Conservation (phyloP, 2,797 vertebrate species). For the Chaetophractus vellerosus region DNA sequence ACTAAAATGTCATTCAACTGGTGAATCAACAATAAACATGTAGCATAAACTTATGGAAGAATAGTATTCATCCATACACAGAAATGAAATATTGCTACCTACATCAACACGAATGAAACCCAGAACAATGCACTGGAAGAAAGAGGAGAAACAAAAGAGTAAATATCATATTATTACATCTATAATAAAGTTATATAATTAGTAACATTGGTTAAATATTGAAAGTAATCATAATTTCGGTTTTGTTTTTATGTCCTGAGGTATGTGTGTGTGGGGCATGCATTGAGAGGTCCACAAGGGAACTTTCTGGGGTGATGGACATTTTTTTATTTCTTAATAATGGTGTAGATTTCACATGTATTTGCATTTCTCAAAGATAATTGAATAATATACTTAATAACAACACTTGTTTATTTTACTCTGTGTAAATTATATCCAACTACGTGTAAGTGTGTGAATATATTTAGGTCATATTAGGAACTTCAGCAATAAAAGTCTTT, state of each 20-base stretch:
- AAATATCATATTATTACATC: not conserved
- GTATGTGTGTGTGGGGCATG: not conserved
- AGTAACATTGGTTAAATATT: not conserved
- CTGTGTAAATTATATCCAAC: not conserved
- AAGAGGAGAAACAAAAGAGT: not conserved
- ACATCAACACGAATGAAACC: not conserved
- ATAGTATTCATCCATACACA: not conserved
- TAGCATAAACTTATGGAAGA: not conserved
- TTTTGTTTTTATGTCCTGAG: not conserved
- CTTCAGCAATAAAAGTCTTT: not conserved
- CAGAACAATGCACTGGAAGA: not conserved
- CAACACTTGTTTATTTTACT: conserved; percentile 14
- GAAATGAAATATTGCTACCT: not conserved
- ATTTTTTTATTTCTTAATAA: not conserved
- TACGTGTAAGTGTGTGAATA: not conserved
- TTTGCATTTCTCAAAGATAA: not conserved
- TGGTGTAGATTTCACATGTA: not conserved
- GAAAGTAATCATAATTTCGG: not conserved
- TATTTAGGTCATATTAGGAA: not conserved
- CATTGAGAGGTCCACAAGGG: not conserved
- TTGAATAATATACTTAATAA: not conserved
- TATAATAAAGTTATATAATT: not conserved
- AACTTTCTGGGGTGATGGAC: not conserved
- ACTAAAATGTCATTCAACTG: not conserved
- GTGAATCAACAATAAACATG: not conserved